Evolutionary conservation across 2,888 invertebrate genomes (phyloP).

Genomic region (Ennomos quercinarius): DNA sequence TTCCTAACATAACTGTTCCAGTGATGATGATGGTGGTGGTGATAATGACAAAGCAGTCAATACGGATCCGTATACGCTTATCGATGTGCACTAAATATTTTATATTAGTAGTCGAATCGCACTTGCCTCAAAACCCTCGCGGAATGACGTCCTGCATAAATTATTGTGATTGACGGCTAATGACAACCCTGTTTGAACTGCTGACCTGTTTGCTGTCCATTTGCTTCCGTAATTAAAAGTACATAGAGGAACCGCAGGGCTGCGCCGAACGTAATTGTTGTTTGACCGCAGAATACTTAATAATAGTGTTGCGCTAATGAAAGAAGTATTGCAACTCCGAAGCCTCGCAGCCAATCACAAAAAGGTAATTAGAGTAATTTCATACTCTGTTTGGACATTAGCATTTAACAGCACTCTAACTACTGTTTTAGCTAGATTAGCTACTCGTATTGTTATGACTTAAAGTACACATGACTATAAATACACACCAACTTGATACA

Average conservation of each 20-base stretch:
- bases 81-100: too few species aligned
- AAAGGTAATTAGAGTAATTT: not conserved
- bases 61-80: too few species aligned
- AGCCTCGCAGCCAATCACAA: too few species aligned
- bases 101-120: constrained; percentile 1
- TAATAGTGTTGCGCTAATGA: constrained; percentile 11
- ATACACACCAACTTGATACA: too few species aligned
- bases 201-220: constrained; percentile 64
- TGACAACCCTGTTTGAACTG: constrained; percentile 65
- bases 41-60: too few species aligned
- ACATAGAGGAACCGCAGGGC: constrained; percentile 53
- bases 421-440: too few species aligned
- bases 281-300: constrained; percentile 18
- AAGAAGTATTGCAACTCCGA: not conserved
- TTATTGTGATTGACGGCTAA: constrained; percentile 76
- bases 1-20: too few species aligned
- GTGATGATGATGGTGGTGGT: too few species aligned
- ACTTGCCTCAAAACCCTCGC: constrained; percentile 38
- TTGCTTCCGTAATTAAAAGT: constrained; percentile 74
- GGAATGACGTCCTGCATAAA: constrained; percentile 70
- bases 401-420: too few species aligned
- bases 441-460: too few species aligned
- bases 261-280: constrained; percentile 17
- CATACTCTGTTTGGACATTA: too few species aligned
- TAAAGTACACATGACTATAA: too few species aligned